A percentile compares a stretch with the other conserved stretches of the same genome.
Evolutionary conservation across 2,888 invertebrate species (phyloP).

Genomic region (Sinhomidia bicolor): DNA sequence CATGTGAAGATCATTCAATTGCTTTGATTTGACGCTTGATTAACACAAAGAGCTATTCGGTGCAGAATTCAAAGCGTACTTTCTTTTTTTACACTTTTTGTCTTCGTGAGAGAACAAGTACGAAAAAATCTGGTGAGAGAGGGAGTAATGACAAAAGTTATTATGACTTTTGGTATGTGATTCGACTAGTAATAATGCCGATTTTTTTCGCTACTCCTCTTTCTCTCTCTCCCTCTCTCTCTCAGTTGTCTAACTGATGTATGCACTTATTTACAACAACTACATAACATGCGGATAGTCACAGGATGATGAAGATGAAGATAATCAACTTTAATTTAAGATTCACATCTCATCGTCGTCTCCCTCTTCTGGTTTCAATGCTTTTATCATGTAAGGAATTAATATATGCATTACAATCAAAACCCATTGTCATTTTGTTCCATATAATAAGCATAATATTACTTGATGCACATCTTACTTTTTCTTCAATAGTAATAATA

Average conservation of each 20-base stretch:
- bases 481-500: too few relatives aligned
- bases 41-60: slow-evolving; percentile 8
- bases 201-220: neutral
- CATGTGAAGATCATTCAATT: slow-evolving; percentile 63
- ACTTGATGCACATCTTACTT: neutral
- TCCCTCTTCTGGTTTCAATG: slow-evolving; percentile 11
- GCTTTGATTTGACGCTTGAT: slow-evolving; percentile 69
- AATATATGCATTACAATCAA: slow-evolving; percentile 42
- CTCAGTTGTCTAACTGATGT: too few relatives aligned
- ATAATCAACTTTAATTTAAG: slow-evolving; percentile 52
- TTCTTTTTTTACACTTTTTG: neutral
- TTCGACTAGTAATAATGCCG: slow-evolving; percentile 38
- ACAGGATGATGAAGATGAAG: neutral
- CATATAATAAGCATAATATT: slow-evolving; percentile 9
- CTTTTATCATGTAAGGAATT: slow-evolving; percentile 38
- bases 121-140: neutral
- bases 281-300: neutral
- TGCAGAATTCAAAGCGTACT: neutral
- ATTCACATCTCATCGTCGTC: slow-evolving; percentile 57
- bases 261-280: too few relatives aligned
- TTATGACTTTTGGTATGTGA: slow-evolving; percentile 51
- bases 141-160: slow-evolving; percentile 66
- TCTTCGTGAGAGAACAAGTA: neutral
- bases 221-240: too few relatives aligned
- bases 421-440: slow-evolving; percentile 37